Evolutionary conservation across 2,888 invertebrate genomes (phyloP), one percentile per base, ranked within the genome.

Genomic region (Agrochola circellaris): DNA sequence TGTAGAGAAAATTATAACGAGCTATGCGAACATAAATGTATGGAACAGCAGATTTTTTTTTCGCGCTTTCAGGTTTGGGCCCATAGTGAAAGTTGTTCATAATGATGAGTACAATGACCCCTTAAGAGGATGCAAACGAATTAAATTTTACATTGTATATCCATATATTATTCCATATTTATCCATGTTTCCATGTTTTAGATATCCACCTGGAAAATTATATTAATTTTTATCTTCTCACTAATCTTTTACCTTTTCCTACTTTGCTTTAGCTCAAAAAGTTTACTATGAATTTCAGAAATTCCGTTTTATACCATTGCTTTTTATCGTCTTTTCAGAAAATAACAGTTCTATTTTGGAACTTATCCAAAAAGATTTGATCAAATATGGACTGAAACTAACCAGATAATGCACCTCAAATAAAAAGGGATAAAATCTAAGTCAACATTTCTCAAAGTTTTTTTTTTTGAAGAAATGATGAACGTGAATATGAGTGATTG

Each of bases 331-430:
- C 23, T 26, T 65, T 62, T 26, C 7, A 42, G 26, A 75, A 81
- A 61, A 69, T 66, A 84, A 51, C 9, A 45, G 65, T 71, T 77
- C 11, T 54, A 73, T 75, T 83, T 79, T 86, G 87, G 85, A 84
- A 73, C 26, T 1, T 2, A n/a, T 74, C 87, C 87, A 86, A 87
- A 76, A 68, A 72, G 34, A 75, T 79, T 85, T 74, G 71, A 87
- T 81, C 81, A 77, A 84, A 84, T 84, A 75, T 87, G 54, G 65
- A 75, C 78, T 77, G 60, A 51, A 62, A 38, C 45, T 75, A 77
- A 70, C 76, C 51, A 48, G 61, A 76, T 71, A 77, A 87, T 75
- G 80, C 38, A 66, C 61, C 67, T 68, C n/a, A 73, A 76, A 73
- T 71, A 70, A 75, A 81, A 78, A 68, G 26, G 17, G 23, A 72